Base-by-base conservation (phyloP, 2,797 vertebrate genomes). In the Rhodeus uyekii region DNA sequence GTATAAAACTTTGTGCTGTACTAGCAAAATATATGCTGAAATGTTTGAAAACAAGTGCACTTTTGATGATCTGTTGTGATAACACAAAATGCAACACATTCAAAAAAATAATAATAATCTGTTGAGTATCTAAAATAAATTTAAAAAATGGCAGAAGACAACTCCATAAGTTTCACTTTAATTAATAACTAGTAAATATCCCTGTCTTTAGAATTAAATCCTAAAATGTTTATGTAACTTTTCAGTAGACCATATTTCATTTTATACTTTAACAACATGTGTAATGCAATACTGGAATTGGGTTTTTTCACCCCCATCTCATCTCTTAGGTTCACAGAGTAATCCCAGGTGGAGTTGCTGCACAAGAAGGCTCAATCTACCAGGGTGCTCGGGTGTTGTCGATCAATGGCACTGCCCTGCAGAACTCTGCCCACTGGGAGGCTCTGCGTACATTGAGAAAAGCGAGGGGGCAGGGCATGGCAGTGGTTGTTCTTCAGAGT, bases 361-460 rank as follows among this genome's bases (percentile, higher is more conserved):
- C 93, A 12, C 89, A 94, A 86, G 91, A 96, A 84, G 95, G 94
- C 64, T 93, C 95, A 39, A 91, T 96, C 63, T 87, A 53, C 13
- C 92, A 92, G 79, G 95, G 95, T 34, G 91, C 94, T 87, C 87
- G 82, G 14, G 91, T 96, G 64, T 85, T 96, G 87, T 96, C 95
- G 2, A 95, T 96, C 83, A 95, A 96, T 3, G 95, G 95, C 60
- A 93, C 92, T 5, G 86, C 91, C 0, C 86, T 96, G 61, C 83
- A 86, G 38, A 86, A 81, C 68, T 90, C 71, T 2, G 80, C 88
- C 82, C 95, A 96, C 89, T 92, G 87, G 88, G 94, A 95, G 86
- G 95, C 91, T 19, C 85, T 94, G 84, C 86, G 85, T 48, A 91
- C 90, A 8, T 86, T 96, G 58, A 93, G 89, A 55, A 91, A 89